These are phyloP conservation scores for Candidula unifasciata DNA, from an alignment of 2,888 invertebrate species.

Conservation along the genomic window DNA sequence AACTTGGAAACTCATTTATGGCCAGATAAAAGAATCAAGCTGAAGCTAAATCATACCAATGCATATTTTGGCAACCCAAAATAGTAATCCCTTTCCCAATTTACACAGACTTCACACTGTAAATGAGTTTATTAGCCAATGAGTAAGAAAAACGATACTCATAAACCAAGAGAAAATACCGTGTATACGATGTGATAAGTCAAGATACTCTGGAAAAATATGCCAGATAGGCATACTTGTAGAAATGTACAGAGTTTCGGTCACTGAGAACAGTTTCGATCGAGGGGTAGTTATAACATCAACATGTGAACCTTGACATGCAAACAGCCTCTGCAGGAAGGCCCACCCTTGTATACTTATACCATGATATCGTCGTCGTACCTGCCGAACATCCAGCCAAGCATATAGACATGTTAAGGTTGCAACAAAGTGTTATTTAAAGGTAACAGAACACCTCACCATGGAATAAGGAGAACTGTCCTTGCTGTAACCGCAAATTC, in stretches of 20 bases:
- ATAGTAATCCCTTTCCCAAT: too few species aligned
- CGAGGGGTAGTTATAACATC: constrained; percentile 12
- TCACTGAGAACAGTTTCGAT: constrained; percentile 10
- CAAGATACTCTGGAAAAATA: neutral
- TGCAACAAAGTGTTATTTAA: constrained; percentile 5
- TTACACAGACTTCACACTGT: too few species aligned
- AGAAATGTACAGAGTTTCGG: constrained; percentile 14
- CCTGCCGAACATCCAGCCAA: constrained; percentile 1
- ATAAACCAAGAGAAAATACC: neutral
- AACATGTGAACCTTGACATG: constrained; percentile 19
- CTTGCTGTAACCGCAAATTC: constrained; percentile 1
- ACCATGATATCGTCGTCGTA: constrained; percentile 1
- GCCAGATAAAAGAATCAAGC: too few species aligned
- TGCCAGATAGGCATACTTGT: neutral
- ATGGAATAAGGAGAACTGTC: constrained; percentile 16
- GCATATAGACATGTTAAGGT: neutral
- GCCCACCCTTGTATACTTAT: constrained; percentile 24
- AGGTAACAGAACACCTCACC: constrained; percentile 40
- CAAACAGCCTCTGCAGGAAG: constrained; percentile 9
- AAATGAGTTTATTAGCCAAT: neutral
- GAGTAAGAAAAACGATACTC: neutral
- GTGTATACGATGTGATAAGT: neutral
- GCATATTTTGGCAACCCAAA: too few species aligned
- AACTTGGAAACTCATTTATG: too few species aligned
- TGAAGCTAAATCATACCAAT: too few species aligned